Evolutionary conservation across 2,888 invertebrate species (phyloP), one percentile per base, ranked within the genome.

Genomic region (Aplocera efformata): DNA sequence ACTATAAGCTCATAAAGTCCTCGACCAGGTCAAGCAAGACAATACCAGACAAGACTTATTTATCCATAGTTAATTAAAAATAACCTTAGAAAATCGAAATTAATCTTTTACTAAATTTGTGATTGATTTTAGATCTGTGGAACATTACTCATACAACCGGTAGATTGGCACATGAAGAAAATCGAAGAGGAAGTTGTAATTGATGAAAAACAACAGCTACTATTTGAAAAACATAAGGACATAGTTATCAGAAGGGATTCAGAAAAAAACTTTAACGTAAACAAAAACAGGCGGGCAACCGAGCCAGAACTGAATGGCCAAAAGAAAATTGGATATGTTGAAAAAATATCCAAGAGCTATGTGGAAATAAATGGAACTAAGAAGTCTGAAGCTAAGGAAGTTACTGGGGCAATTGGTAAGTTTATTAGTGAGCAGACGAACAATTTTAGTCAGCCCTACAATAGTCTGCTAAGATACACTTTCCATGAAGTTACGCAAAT

Each of bases 131-230:
- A 91, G 91, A 78, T 91, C n/a, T 77, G 88, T 37, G 91, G 91
- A 1, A 90, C 90, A 0, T 58, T 89, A 35, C 63, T 91, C 1
- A 85, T 92, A 26, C 90, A 91, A 49, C 92, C 92, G 0, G 89
- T 92, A 0, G 68, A 90, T 64, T 79, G 88, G 82, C 90, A 91
- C 46, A 68, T 90, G 80, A 82, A 88, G 45, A 65, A 72, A 63
- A 54, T 86, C 0, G 80, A 78, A 63, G 76, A 75, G 57, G 74
- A 76, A 48, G 70, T 84, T 5, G 53, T 62, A 32, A 50, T 80
- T 56, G 80, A 86, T 47, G 85, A 88, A 61, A 81, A 69, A 37
- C 56, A 76, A 33, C 63, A 72, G 29, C 57, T 86, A 34, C 58
- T 88, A 31, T 67, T 76, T 35, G 66, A 73, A 2, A 80, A 75